Evolutionary conservation across 2,888 invertebrate species (phyloP), one percentile per base, ranked within the genome.

Genomic region (Chelonus formosanus): DNA sequence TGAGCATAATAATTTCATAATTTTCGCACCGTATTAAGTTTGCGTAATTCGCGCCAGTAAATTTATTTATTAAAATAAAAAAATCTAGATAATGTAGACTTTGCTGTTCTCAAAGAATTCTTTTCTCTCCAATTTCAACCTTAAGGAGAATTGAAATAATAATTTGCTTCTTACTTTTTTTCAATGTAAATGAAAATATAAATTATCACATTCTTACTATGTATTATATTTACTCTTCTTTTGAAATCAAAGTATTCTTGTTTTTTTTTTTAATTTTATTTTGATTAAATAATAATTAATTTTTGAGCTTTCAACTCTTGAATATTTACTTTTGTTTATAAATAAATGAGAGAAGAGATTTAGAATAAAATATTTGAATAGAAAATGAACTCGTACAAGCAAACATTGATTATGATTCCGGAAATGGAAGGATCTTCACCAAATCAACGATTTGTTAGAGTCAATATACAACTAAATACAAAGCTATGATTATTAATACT

Each of bases 401-500:
- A 35, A 54, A 54, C 55, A 63, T 63, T 61, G 56, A 59, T 57
- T 63, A 59, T 57, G 48, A 56, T 63, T 66, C 47, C 20, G 60
- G 63, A 52, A 59, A 63, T 50, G 47, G 35, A 40, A 40, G 6
- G 40, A 40, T 40, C 40, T 40, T 6, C 6, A 40, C 5, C 40
- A 40, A 6, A 40, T 54, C 54, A 55, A 43, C 60, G 62, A 59
- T 65, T 61, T 56, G 35, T 54, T 55, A 50, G 63, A 65, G 63
- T 67, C 36, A 7, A 45, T 45, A 65, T 63, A 40, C 40, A 40
- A 40, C 67, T 63, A 65, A 60, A 63, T 67, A 63, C 62, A 52
- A 67, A 67, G 65, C 69, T 63, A 59, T 63, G 69, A 67, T 70
- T 70, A 70, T 67, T 70, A 70, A 70, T 70, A 60, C 69, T 67